A percentile compares a stretch with the other conserved stretches of the same genome.
phyloP scores from a whole-genome alignment of 2,113 vertebrate species.

The Python bivittatus region DNA sequence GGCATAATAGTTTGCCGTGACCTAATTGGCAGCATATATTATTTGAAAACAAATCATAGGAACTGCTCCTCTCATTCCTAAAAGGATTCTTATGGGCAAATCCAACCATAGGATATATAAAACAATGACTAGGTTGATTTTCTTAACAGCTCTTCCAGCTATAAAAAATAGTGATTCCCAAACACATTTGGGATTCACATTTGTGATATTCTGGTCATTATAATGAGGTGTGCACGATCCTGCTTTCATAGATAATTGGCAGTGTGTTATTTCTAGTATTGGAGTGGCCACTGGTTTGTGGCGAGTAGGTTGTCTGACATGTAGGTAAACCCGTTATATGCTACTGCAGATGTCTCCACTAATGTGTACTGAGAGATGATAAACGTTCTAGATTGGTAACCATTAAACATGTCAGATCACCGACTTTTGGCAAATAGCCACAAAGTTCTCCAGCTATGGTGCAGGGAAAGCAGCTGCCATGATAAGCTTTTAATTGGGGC shows the following conservation, averaged over 20 bases:
- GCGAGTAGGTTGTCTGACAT: background rate
- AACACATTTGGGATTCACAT: conserved; percentile 63
- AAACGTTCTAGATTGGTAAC: background rate
- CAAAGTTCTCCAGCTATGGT: background rate
- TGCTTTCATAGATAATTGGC: background rate
- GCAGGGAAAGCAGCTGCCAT: background rate
- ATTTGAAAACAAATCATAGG: conserved; percentile 44
- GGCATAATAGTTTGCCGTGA: conserved; percentile 32
- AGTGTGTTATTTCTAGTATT: background rate
- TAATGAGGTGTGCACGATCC: background rate
- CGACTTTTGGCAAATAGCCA: background rate
- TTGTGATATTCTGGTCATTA: conserved; percentile 55
- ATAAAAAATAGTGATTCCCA: conserved; percentile 44
- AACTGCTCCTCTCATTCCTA: conserved; percentile 57
- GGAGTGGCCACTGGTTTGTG: background rate
- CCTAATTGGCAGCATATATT: conserved; percentile 53
- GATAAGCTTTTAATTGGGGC: background rate
- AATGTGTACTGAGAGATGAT: background rate
- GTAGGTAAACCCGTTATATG: background rate
- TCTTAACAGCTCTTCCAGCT: conserved; percentile 64
- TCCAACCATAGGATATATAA: conserved; percentile 49
- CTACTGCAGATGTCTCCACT: background rate
- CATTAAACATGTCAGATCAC: background rate
- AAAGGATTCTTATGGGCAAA: conserved; percentile 46
- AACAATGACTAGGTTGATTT: conserved; percentile 48